Evolutionary conservation across 2,888 invertebrate genomes (phyloP), one percentile per base, ranked within the genome.

Genomic region (Rotaria socialis): DNA sequence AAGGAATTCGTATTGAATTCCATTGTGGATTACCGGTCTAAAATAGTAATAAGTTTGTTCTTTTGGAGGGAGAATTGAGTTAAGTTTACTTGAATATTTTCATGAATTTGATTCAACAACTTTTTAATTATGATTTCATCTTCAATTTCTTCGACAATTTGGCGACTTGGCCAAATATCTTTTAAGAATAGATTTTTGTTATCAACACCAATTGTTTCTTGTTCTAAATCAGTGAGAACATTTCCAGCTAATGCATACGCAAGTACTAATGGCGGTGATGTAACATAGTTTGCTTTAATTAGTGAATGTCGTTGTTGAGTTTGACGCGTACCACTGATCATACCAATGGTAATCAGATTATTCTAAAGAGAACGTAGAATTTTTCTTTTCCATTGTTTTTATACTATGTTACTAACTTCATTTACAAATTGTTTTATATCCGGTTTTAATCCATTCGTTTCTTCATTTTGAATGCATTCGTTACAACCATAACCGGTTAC

Each of bases 401-500:
- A 35, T 35, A 35, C 35, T 35, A 35, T 47, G 52, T n/a, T 74
- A 52, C 86, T 85, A 50, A 85, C 55, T 52, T 85, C 24, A 47
- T 24, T 52, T 35, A 52, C 10, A 27, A 35, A 8, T 55, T 56
- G n/a, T 85, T 58, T 22, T n/a, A 56, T 14, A 43, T 85, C 55
- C 1, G 27, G 4, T 85, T 88, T 88, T 89, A 94, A 94, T 93
- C 94, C 94, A 90, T 97, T 96, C 88, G 97, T 96, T 1, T 96
- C 96, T 89, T 95, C 95, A 0, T 99, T 99, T 0, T 98, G 98
- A 89, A 99, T 99, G 90, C 99, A 99, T 0, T 98, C 98, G 97
- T 97, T 98, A 91, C 99, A 99, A 0, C 98, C 98, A 90, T 97
- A 99, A n/a, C 98, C 98, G 1, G 97, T 97, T 85, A 96, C 94